Base-by-base conservation (phyloP, 2,797 vertebrate genomes). In the Acanthurus leucopareius region DNA sequence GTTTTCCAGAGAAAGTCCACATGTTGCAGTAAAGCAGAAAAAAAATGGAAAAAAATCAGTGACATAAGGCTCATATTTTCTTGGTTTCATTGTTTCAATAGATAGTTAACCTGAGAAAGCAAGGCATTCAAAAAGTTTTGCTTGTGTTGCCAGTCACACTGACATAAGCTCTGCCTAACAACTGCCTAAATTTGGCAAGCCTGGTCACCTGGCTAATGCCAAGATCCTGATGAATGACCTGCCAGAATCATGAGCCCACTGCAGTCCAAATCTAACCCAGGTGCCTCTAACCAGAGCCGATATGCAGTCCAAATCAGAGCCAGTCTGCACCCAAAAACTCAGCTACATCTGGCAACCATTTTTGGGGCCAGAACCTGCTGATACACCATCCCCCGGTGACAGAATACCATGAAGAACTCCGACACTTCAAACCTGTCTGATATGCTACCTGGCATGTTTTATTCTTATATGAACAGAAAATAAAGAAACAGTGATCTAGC, bases 141-240 rank as follows among this genome's bases (percentile, higher is more conserved):
- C 13, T 49, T 5, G 4, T 19, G 16, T 8, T 54, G 17, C 45
- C 38, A 51, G 53, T 66, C 17, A 35, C 14, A 13, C n/a, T n/a
- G 6, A 62, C 56, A 48, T 28, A 28, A 45, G 5, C 22, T 62
- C 14, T 59, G 19, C 42, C 38, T 14, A 48, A 80, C 61, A 73
- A 69, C 5, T 0, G n/a, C 22, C 32, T 17, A n/a, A 51, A 65
- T 57, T 47, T 73, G 72, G 68, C 72, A 60, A 42, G n/a, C 48
- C 45, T 17, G n/a, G 7, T 68, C 53, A 40, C 35, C 48, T 25
- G 67, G 52, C 54, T 72, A 10, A 10, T 60, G 63, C 63, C 53
- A 69, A 51, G 53, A 59, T 75, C 57, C 63, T 76, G 77, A 72
- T 69, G 54, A 69, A 72, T 2, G 10, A 73, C 49, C 77, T 80